A percentile compares a stretch with the other conserved stretches of the same genome.
Evolutionary conservation across 1,140 invertebrate species (phyloP).

Genomic region (Cyrtorhinus lividipennis): DNA sequence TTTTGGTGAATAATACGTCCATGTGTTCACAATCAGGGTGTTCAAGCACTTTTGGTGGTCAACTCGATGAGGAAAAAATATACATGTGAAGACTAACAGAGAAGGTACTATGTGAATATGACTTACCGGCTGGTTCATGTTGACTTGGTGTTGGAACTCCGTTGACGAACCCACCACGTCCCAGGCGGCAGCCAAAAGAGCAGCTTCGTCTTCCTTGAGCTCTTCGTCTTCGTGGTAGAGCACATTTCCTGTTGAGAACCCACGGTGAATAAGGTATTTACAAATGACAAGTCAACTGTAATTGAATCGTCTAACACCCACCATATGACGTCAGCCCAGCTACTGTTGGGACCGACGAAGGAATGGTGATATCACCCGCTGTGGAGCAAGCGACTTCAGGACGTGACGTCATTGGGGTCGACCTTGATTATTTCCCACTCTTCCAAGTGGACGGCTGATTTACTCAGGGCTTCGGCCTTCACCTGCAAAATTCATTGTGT

Average conservation of each 20-base stretch:
- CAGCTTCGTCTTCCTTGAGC: slow-evolving; percentile 21
- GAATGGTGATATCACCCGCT: neutral
- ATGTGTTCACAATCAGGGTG: too few relatives aligned
- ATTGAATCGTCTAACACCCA: neutral
- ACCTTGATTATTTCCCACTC: slow-evolving; percentile 22
- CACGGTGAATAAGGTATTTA: neutral
- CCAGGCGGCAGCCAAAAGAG: slow-evolving; percentile 29
- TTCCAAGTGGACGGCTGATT: slow-evolving; percentile 5
- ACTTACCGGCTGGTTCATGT: slow-evolving; percentile 19
- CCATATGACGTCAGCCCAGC: neutral
- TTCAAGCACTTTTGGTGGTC: too few relatives aligned
- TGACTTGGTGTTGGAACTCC: slow-evolving; percentile 24
- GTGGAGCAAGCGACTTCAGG: neutral
- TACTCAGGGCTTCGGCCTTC: slow-evolving; percentile 7
- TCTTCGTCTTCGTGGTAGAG: neutral
- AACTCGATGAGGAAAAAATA: too few relatives aligned
- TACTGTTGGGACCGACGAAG: neutral
- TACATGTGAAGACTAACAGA: too few relatives aligned
- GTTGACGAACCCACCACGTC: slow-evolving; percentile 33
- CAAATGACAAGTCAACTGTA: too few relatives aligned
- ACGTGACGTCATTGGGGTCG: slow-evolving; percentile 15
- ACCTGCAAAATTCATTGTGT: neutral
- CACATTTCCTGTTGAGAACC: neutral
- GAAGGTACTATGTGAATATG: too few relatives aligned
- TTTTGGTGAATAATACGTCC: too few relatives aligned